Base-by-base conservation (phyloP, 2,888 invertebrate species). In the Netelia virgata region DNA sequence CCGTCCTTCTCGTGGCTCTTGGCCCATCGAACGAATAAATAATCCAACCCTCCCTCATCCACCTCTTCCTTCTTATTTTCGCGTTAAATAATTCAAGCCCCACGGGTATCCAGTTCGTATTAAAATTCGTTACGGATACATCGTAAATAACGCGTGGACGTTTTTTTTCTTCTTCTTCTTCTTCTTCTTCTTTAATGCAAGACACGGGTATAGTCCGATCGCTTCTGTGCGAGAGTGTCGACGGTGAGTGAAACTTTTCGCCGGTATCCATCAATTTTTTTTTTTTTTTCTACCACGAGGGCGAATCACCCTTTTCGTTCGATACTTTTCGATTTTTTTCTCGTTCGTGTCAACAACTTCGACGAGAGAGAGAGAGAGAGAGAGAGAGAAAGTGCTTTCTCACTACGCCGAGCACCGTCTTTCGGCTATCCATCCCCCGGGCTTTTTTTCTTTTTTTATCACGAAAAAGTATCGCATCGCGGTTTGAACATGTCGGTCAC, bases 401-500 rank as follows among this genome's bases (percentile, higher is more conserved):
- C 59, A 63, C 50, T 55, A 36, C n/a, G 63, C 18, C 6, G 18
- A 10, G 47, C 28, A n/a, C n/a, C n/a, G 28, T 64, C 47, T 68
- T 68, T 47, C 43, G 59, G 73, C 73, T 28, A 3, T 28, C 28
- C 28, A 28, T 5, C 28, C 28, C 3, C 3, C 23, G 50, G 53
- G 14, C n/a, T 16, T 73, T 63, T 78, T 43, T 53, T 78, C 43
- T 55, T 47, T 79, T 63, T 23, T 41, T 28, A 43, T 50, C 68
- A 16, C 53, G 20, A n/a, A 61, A 28, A 78, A 70, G 70, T 78
- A 63, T 70, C 69, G n/a, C n/a, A 53, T 78, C 61, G 36, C 66
- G 47, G 69, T 78, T 78, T 70, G 50, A 70, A 75, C 83, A 83
- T 80, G 75, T 83, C 74, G 83, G 80, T 83, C 83, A 83, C 80